Evolutionary conservation across 2,888 invertebrate genomes (phyloP).

Genomic region (Apocheima hispidaria): DNA sequence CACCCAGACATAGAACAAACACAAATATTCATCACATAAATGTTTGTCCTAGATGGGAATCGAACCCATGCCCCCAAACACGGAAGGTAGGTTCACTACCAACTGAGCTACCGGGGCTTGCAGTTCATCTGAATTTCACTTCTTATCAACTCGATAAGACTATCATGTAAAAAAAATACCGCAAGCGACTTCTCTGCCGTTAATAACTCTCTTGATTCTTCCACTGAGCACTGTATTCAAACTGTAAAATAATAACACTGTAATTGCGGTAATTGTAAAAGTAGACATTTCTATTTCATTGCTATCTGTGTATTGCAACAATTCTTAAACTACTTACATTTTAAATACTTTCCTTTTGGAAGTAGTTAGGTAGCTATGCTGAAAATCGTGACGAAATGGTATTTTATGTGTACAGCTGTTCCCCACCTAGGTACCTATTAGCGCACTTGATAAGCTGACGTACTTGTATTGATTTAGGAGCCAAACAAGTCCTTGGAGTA

Average conservation of each 20-base stretch:
- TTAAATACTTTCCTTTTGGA: slow-evolving; percentile 43
- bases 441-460: no score
- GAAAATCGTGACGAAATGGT: slow-evolving; percentile 61
- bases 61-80: no score
- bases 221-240: slow-evolving; percentile 46
- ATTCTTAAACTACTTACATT: slow-evolving; percentile 40
- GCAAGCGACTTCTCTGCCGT: slow-evolving; percentile 66
- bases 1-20: no score
- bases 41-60: no score
- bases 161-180: slow-evolving; percentile 56
- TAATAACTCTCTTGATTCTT: slow-evolving; percentile 73
- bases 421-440: no score
- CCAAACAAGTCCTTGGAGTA: slow-evolving; percentile 4
- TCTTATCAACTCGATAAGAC: slow-evolving; percentile 1
- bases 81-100: no score
- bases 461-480: slow-evolving; percentile 14
- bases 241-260: slow-evolving; percentile 44
- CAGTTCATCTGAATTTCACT: not conserved
- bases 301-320: slow-evolving; percentile 33
- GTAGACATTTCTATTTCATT: slow-evolving; percentile 40
- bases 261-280: slow-evolving; percentile 34
- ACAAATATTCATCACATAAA: no score
- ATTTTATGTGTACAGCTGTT: slow-evolving; percentile 55
- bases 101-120: not conserved
- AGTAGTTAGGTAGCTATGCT: slow-evolving; percentile 35